These are phyloP conservation scores for Crax fasciolata DNA, from an alignment of 2,797 vertebrate species.

Conservation along the genomic window DNA sequence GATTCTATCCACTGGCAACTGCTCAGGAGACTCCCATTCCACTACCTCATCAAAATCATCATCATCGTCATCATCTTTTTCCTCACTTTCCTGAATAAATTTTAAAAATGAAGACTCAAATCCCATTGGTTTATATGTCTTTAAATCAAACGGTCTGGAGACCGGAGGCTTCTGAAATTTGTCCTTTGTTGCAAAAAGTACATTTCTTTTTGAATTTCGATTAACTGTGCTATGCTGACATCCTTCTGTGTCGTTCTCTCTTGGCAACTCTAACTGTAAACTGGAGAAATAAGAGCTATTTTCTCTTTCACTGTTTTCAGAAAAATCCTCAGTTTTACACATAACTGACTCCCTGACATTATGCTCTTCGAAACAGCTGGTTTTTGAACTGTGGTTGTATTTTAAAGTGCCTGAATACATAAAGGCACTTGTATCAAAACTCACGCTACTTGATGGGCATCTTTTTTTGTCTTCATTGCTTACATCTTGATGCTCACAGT, in stretches of 20 bases:
- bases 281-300: constrained; percentile 62
- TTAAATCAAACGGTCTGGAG: constrained; percentile 88
- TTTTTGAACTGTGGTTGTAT: constrained; percentile 77
- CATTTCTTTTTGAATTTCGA: constrained; percentile 73
- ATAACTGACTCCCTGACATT: constrained; percentile 45
- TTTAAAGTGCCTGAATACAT: constrained; percentile 80
- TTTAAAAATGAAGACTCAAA: constrained; percentile 97
- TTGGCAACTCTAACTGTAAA: constrained; percentile 86
- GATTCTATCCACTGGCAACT: constrained; percentile 64
- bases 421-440: constrained; percentile 68
- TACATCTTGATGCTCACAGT: background rate
- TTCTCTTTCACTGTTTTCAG: constrained; percentile 80
- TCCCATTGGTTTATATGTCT: constrained; percentile 93
- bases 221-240: constrained; percentile 65
- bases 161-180: constrained; percentile 76
- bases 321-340: constrained; percentile 68
- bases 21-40: constrained; percentile 82
- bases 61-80: constrained; percentile 80
- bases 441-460: constrained; percentile 3
- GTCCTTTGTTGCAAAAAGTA: constrained; percentile 74
- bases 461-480: constrained; percentile 61
- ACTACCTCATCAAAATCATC: constrained; percentile 72
- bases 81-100: constrained; percentile 94
- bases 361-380: constrained; percentile 72
- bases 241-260: constrained; percentile 88